Conservation (phyloP, 2,797 vertebrate species). For the Heterohyrax brucei region DNA sequence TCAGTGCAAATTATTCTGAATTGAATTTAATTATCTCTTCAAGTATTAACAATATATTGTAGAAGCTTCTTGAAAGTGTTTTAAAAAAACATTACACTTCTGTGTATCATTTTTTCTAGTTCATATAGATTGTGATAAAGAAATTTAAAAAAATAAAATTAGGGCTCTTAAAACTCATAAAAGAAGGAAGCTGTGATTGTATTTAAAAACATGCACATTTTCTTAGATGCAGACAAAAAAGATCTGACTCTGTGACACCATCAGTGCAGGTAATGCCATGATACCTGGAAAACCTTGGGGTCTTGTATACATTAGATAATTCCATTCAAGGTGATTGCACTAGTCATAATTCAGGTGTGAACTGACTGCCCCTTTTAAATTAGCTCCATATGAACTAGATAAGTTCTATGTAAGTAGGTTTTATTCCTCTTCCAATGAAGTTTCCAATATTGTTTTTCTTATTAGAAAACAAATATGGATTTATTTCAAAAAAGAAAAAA, state of each 20-base stretch:
- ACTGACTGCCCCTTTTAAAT: neutral
- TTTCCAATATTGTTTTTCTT: constrained; percentile 4
- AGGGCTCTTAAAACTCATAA: neutral
- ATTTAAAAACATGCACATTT: neutral
- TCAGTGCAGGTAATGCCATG: neutral
- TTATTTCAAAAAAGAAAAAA: constrained; percentile 59
- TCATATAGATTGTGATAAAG: neutral
- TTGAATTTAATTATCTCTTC: constrained; percentile 10
- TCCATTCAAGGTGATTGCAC: neutral
- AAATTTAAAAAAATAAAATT: neutral
- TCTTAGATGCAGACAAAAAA: neutral
- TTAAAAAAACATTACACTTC: neutral
- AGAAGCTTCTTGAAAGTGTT: constrained; percentile 1
- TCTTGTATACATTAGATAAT: neutral
- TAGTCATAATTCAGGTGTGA: neutral
- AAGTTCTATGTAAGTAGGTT: neutral
- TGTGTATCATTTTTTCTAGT: neutral
- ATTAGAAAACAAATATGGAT: neutral
- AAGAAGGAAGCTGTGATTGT: neutral
- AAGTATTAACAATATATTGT: constrained; percentile 12
- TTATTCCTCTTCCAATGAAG: constrained; percentile 46
- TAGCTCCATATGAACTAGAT: neutral
- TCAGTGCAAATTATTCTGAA: neutral
- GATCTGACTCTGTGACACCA: neutral
- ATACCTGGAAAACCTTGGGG: neutral